Percentiles rank a stretch among this genome's conserved stretches.
Conservation (phyloP, 2,113 vertebrate species). For the Spea bombifrons region DNA sequence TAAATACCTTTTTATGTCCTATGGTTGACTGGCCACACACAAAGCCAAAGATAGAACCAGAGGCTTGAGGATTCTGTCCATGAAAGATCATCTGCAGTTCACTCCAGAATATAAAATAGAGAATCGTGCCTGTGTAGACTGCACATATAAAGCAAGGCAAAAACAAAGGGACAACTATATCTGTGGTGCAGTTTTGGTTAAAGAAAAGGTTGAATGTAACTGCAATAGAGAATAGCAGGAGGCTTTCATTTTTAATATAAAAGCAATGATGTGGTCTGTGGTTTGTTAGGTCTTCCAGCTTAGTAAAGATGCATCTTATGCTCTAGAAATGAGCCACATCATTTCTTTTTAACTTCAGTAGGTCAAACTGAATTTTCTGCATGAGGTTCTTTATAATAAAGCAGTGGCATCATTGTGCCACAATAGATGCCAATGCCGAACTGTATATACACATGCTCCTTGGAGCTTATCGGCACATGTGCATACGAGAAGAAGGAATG, state of each 20-base stretch:
- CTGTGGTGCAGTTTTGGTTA: neutral
- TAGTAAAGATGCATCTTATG: neutral
- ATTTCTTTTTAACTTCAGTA: conserved; percentile 15
- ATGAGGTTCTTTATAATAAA: conserved; percentile 14
- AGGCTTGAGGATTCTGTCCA: neutral
- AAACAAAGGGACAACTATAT: neutral
- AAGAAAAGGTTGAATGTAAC: neutral
- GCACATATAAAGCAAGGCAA: neutral
- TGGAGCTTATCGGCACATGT: neutral
- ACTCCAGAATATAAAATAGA: neutral
- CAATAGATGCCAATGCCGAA: neutral
- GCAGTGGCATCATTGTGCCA: neutral
- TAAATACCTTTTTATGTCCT: conserved; percentile 1
- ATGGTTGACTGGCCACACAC: neutral
- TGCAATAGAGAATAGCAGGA: neutral
- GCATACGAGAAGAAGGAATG: neutral
- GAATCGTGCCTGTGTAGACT: conserved; percentile 33
- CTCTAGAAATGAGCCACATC: conserved; percentile 23
- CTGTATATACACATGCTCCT: neutral
- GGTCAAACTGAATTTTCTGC: conserved; percentile 35
- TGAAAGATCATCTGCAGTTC: conserved; percentile 8
- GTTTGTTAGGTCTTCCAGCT: conserved; percentile 49
- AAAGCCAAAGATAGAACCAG: neutral
- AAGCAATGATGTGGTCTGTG: conserved; percentile 47
- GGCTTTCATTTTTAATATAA: conserved; percentile 40